phyloP scores from a whole-genome alignment of 2,888 invertebrate genomes.

The Drosophila prostipennis region DNA sequence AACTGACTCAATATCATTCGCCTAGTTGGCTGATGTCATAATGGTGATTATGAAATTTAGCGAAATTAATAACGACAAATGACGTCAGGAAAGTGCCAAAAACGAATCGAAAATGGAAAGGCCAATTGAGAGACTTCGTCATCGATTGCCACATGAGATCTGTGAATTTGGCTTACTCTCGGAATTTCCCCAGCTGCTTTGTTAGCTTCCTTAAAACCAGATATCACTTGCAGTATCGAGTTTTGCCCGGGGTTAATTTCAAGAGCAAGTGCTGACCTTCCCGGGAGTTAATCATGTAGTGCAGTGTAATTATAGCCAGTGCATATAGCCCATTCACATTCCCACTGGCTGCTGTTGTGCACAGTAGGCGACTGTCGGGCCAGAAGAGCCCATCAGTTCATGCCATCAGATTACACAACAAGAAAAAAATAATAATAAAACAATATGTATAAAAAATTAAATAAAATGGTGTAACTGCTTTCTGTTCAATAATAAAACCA shows the following conservation, averaged over 20 bases:
- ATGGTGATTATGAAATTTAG: conserved; percentile 4
- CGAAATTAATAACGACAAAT: conserved; percentile 4
- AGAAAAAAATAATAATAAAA: not conserved
- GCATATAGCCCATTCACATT: conserved; percentile 32
- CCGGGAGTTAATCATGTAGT: conserved; percentile 23
- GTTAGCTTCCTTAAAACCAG: conserved; percentile 12
- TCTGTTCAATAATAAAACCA: too few relatives aligned
- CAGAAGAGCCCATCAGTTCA: conserved; percentile 26
- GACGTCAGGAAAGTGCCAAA: conserved; percentile 20
- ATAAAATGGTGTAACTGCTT: too few relatives aligned
- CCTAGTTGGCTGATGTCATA: conserved; percentile 39
- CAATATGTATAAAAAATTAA: too few relatives aligned
- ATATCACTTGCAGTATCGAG: not conserved
- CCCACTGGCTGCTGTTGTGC: conserved; percentile 38
- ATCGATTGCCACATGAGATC: not conserved
- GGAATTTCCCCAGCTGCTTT: conserved; percentile 14
- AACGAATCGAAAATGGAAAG: conserved; percentile 17
- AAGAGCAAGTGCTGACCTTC: conserved; percentile 39
- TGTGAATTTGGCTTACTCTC: not conserved
- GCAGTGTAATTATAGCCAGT: conserved; percentile 32
- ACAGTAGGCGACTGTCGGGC: conserved; percentile 44
- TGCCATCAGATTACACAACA: conserved; percentile 7
- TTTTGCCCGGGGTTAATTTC: conserved; percentile 1
- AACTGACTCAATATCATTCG: conserved; percentile 26
- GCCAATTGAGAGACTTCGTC: conserved; percentile 14